Evolutionary conservation across 2,113 vertebrate genomes (phyloP).

Genomic region (Blennius ocellaris): DNA sequence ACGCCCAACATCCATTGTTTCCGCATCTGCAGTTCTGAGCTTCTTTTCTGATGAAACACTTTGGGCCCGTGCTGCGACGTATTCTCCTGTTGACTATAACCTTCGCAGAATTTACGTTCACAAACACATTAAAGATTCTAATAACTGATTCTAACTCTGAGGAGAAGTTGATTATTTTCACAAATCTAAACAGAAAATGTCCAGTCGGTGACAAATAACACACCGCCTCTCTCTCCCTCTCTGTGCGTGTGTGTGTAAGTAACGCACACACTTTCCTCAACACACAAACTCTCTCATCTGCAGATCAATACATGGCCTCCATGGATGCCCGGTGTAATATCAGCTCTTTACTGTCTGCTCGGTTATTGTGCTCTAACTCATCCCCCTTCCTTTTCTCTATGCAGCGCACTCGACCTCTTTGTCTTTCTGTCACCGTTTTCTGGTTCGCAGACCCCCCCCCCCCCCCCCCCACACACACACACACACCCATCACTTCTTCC

Average conservation of each 20-base stretch:
- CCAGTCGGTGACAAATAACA: constrained; percentile 62
- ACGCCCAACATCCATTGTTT: no score
- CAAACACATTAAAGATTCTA: constrained; percentile 35
- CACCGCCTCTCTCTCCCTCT: constrained; percentile 45
- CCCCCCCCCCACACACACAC: neutral
- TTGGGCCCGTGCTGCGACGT: neutral
- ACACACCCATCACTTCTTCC: constrained; percentile 8
- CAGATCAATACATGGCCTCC: constrained; percentile 82
- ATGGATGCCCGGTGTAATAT: constrained; percentile 81
- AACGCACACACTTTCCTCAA: constrained; percentile 27
- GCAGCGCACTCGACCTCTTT: constrained; percentile 48
- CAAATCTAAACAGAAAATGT: constrained; percentile 68
- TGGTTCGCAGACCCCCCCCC: constrained; percentile 25
- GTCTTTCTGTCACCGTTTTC: constrained; percentile 54
- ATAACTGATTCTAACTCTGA: constrained; percentile 41
- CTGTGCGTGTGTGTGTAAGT: no score
- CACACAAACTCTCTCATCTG: constrained; percentile 25
- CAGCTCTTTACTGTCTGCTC: constrained; percentile 79
- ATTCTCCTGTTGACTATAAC: constrained; percentile 41
- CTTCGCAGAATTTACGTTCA: constrained; percentile 25
- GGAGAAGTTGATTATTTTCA: constrained; percentile 69
- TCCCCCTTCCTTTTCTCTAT: constrained; percentile 68
- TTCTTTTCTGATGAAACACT: no score
- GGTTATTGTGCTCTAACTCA: constrained; percentile 87
- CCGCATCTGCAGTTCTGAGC: no score